A percentile compares a stretch with the other conserved stretches of the same genome.
phyloP scores from a whole-genome alignment of 2,888 invertebrate species.

The Noctua janthe region DNA sequence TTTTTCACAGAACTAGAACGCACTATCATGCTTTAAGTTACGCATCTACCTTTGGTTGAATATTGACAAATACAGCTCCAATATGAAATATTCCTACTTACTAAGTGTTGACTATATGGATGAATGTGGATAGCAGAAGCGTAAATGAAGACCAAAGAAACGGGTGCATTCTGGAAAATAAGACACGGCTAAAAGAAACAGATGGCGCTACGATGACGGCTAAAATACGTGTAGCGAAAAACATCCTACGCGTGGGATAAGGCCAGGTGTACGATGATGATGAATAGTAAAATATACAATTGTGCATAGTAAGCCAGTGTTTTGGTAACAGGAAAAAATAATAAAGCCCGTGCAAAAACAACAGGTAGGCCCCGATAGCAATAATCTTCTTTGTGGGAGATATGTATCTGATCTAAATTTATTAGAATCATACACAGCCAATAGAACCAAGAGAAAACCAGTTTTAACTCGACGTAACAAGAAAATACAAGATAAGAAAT shows the following conservation, averaged over 20 bases:
- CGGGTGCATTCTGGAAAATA: background rate
- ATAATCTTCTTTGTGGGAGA: constrained; percentile 13
- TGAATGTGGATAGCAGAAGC: background rate
- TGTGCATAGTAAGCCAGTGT: background rate
- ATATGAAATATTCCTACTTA: background rate
- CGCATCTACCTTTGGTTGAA: background rate
- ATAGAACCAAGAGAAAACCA: constrained; percentile 5
- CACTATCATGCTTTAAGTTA: constrained; percentile 14
- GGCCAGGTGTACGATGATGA: background rate
- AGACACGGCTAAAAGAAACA: background rate
- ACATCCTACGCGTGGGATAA: background rate
- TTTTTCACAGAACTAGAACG: constrained; percentile 37
- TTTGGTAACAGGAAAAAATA: constrained; percentile 12
- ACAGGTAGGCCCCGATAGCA: constrained; percentile 14
- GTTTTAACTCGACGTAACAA: constrained; percentile 12
- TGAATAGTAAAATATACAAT: background rate
- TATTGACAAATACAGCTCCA: background rate
- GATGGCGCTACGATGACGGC: background rate
- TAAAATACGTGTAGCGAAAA: background rate
- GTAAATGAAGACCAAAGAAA: background rate
- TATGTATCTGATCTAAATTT: constrained; percentile 11
- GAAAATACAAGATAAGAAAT: constrained; percentile 6
- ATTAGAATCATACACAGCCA: background rate
- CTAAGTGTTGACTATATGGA: background rate
- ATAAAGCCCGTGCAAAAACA: background rate